phyloP scores from a whole-genome alignment of 2,113 vertebrate genomes.

The Lophochroa leadbeateri region DNA sequence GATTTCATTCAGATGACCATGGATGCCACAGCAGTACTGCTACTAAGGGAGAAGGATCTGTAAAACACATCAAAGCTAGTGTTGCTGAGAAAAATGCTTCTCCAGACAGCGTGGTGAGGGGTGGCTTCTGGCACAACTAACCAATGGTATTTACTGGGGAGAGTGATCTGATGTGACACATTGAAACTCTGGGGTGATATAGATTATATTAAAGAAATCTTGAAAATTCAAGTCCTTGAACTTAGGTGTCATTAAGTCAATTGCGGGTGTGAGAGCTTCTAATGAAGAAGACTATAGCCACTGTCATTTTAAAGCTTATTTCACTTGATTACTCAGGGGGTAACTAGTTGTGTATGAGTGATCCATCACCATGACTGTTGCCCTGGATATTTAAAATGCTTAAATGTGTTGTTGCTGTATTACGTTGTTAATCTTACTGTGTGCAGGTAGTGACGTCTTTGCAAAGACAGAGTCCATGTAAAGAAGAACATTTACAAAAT shows the following conservation, averaged over 20 bases:
- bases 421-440: background rate
- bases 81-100: background rate
- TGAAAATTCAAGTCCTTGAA: background rate
- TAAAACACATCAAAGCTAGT: background rate
- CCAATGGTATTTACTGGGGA: background rate
- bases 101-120: background rate
- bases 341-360: background rate
- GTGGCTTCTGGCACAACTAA: background rate
- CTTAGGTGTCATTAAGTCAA: background rate
- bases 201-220: background rate
- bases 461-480: background rate
- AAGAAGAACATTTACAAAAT: background rate
- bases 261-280: background rate
- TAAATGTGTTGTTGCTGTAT: background rate
- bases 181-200: rapidly evolving
- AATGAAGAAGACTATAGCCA: background rate
- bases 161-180: background rate
- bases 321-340: background rate
- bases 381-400: background rate
- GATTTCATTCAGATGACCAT: background rate
- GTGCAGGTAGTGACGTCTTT: background rate
- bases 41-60: background rate
- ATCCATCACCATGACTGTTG: background rate
- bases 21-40: background rate
- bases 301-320: background rate